A percentile compares a stretch with the other conserved stretches of the same genome.
phyloP scores from a whole-genome alignment of 2,888 invertebrate species.

The Sminthurinus aureus region DNA sequence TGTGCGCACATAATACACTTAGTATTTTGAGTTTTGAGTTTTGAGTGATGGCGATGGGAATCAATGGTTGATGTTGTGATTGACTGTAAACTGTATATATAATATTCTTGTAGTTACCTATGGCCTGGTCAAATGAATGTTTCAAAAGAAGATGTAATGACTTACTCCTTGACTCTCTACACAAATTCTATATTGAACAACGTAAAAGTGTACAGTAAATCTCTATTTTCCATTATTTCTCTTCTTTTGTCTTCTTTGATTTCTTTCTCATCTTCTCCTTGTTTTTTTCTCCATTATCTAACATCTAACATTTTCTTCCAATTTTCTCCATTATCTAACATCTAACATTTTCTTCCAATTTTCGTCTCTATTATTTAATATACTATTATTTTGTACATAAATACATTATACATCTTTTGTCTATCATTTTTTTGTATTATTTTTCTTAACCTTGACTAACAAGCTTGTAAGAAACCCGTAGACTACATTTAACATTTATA shows the following conservation, averaged over 20 bases:
- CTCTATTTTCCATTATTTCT: too few species aligned
- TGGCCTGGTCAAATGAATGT: slow-evolving; percentile 47
- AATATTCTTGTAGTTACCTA: slow-evolving; percentile 43
- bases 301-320: not conserved
- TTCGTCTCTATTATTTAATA: too few species aligned
- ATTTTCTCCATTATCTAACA: too few species aligned
- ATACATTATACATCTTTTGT: too few species aligned
- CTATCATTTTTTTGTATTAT: too few species aligned
- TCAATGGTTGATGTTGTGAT: not conserved
- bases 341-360: too few species aligned
- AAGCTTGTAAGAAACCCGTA: too few species aligned
- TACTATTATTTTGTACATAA: too few species aligned
- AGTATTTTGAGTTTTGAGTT: not conserved
- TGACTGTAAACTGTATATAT: slow-evolving; percentile 19
- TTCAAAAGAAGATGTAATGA: slow-evolving; percentile 50
- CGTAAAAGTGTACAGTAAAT: slow-evolving; percentile 58
- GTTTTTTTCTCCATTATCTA: not conserved
- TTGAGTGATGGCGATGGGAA: too few species aligned
- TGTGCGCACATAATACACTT: not conserved
- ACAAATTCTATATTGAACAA: slow-evolving; percentile 56
- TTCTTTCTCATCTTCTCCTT: not conserved
- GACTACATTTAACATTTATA: too few species aligned
- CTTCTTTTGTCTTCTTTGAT: not conserved
- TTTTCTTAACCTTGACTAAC: too few species aligned
- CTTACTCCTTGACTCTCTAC: slow-evolving; percentile 47